Evolutionary conservation across 2,113 vertebrate genomes (phyloP).

Genomic region (Zosterops pallidus): DNA sequence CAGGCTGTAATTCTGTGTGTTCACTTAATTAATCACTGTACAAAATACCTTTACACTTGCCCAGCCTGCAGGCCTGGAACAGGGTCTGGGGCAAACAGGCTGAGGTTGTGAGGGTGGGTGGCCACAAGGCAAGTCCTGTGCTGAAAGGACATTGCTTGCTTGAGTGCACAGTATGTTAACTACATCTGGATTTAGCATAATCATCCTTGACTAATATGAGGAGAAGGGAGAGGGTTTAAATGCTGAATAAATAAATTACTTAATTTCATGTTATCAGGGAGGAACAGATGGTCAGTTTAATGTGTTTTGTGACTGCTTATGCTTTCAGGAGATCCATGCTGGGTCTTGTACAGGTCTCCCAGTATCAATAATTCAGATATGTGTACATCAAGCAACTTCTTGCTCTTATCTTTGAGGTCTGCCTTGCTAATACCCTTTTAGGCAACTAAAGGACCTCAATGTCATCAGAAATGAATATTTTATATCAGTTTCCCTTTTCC

Average conservation of each 20-base stretch:
- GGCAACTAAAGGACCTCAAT: background rate
- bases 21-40: background rate
- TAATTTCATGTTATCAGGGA: conserved; percentile 70
- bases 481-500: background rate
- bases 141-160: conserved; percentile 30
- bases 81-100: background rate
- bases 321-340: conserved; percentile 25
- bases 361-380: background rate
- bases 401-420: background rate
- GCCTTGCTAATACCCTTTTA: background rate
- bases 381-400: background rate
- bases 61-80: background rate
- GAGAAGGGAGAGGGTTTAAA: conserved; percentile 51
- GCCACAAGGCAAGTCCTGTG: conserved; percentile 46
- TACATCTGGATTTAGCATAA: conserved; percentile 66
- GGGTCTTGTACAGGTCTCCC: background rate
- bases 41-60: background rate
- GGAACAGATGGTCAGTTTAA: conserved; percentile 73
- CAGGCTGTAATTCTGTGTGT: background rate
- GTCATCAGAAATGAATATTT: background rate
- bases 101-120: background rate
- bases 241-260: conserved; percentile 73
- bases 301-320: conserved; percentile 40
- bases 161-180: conserved; percentile 54
- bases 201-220: conserved; percentile 68